Percentiles rank a stretch among this genome's conserved stretches.
phyloP scores from a whole-genome alignment of 2,888 invertebrate genomes.

The Drymonia ruficornis region DNA sequence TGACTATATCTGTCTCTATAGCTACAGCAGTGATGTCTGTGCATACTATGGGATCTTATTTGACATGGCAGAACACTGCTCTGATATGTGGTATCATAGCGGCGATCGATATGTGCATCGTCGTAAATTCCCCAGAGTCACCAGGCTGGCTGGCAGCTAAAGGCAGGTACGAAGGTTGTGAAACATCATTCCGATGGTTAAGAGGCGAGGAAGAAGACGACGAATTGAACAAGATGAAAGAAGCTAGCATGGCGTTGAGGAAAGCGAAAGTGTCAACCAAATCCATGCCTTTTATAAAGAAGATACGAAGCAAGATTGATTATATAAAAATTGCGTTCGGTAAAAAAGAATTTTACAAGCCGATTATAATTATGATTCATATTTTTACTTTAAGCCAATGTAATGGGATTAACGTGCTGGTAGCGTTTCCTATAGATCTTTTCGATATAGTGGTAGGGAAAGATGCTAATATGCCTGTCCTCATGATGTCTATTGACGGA shows the following conservation, averaged over 20 bases:
- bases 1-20: conserved; percentile 84
- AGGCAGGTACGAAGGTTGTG: conserved; percentile 80
- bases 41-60: conserved; percentile 85
- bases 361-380: conserved; percentile 65
- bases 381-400: conserved; percentile 61
- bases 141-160: conserved; percentile 87
- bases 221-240: conserved; percentile 57
- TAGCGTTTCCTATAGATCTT: conserved; percentile 61
- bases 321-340: conserved; percentile 50
- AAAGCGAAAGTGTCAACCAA: conserved; percentile 48
- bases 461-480: conserved; percentile 49
- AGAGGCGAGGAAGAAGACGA: conserved; percentile 77
- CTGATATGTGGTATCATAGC: conserved; percentile 73
- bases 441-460: conserved; percentile 58
- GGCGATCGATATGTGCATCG: conserved; percentile 68
- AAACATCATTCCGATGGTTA: conserved; percentile 81
- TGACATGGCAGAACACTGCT: conserved; percentile 82
- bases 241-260: conserved; percentile 49
- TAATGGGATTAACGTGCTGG: conserved; percentile 63
- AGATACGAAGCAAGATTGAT: conserved; percentile 39
- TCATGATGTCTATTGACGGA: conserved; percentile 62
- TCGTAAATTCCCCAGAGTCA: conserved; percentile 83
- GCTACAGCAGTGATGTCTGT: conserved; percentile 84
- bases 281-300: conserved; percentile 41
- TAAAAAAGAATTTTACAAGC: conserved; percentile 62